Conservation (phyloP, 2,113 vertebrate species). For the Telmatochromis sp. region DNA sequence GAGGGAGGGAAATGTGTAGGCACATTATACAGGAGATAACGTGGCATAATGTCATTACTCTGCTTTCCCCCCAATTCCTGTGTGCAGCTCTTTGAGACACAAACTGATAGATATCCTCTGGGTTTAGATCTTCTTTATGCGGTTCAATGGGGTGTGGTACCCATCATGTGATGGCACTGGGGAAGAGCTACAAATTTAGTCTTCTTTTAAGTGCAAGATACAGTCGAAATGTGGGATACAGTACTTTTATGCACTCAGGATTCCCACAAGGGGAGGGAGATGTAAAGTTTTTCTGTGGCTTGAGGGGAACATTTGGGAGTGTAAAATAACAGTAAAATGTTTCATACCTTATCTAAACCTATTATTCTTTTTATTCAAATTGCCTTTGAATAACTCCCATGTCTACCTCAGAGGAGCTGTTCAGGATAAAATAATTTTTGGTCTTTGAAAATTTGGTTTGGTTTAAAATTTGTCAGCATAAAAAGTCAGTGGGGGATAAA, state of each 20-base stretch:
- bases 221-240: neutral
- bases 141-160: neutral
- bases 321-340: slow-evolving; percentile 18
- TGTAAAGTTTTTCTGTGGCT: slow-evolving; percentile 29
- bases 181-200: slow-evolving; percentile 21
- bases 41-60: neutral
- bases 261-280: slow-evolving; percentile 16
- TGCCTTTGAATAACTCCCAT: slow-evolving; percentile 28
- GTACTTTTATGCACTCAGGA: slow-evolving; percentile 9
- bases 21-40: neutral
- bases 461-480: neutral
- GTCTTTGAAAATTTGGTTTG: slow-evolving; percentile 9
- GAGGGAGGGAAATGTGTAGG: neutral
- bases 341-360: slow-evolving; percentile 25
- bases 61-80: neutral
- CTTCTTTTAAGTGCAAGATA: slow-evolving; percentile 39
- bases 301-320: slow-evolving; percentile 8
- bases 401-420: neutral
- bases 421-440: neutral
- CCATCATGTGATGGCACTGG: neutral
- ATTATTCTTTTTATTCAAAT: slow-evolving; percentile 20
- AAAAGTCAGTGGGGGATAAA: neutral
- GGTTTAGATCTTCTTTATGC: neutral
- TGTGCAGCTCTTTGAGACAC: neutral
- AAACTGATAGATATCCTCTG: neutral